Evolutionary conservation across 2,888 invertebrate species (phyloP).

Genomic region (Mimumesa dahlbomi): DNA sequence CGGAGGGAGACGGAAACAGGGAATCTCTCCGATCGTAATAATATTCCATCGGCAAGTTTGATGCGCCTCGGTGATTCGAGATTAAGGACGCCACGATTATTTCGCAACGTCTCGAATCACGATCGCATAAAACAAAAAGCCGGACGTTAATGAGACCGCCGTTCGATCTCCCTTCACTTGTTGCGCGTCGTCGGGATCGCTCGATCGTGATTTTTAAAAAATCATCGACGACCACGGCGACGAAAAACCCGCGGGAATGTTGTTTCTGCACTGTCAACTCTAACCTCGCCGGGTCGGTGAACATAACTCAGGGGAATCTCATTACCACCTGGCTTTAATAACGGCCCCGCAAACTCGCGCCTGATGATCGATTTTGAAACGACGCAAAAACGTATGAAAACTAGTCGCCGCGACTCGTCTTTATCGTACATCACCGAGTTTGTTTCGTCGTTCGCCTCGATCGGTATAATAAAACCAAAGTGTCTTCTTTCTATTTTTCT

Average conservation of each 20-base stretch:
- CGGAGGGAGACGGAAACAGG: conserved; percentile 23
- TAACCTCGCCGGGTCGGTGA: not conserved
- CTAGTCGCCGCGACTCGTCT: not conserved
- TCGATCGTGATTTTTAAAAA: not conserved
- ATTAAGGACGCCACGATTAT: conserved; percentile 60
- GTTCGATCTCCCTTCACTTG: conserved; percentile 59
- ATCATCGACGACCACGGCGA: not conserved
- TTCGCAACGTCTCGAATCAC: conserved; percentile 54
- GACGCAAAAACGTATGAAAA: conserved; percentile 30
- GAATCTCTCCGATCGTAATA: conserved; percentile 50
- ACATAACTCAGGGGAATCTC: conserved; percentile 25
- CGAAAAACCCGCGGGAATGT: not conserved
- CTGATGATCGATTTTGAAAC: conserved; percentile 37
- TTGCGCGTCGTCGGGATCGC: conserved; percentile 9
- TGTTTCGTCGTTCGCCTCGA: not conserved
- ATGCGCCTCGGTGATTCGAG: conserved; percentile 53
- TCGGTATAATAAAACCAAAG: not conserved
- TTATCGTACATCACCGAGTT: not conserved
- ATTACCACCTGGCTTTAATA: conserved; percentile 29
- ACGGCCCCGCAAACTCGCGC: too few species aligned
- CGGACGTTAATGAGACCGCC: conserved; percentile 61
- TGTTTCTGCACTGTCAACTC: not conserved
- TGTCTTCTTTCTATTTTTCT: too few species aligned
- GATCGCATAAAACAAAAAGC: conserved; percentile 61
- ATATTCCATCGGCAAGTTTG: conserved; percentile 54